These are phyloP conservation scores for Harlomillsia oculata DNA, from an alignment of 1,140 invertebrate species.

Conservation along the genomic window DNA sequence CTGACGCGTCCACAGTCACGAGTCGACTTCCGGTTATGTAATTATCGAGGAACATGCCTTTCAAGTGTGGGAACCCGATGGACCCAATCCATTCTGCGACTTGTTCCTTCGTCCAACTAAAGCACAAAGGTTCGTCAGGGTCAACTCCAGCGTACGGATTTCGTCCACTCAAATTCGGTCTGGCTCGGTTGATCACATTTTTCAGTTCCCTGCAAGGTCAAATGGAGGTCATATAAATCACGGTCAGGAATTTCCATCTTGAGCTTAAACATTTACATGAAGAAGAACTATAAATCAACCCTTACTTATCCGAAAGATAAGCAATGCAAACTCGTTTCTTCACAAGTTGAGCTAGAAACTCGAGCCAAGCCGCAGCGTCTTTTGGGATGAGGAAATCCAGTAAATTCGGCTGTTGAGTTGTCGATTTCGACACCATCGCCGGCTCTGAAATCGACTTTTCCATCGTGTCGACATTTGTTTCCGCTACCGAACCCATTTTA, in stretches of 20 bases:
- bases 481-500: no score
- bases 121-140: constrained; percentile 22
- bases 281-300: neutral
- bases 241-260: neutral
- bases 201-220: constrained; percentile 17
- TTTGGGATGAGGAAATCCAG: constrained; percentile 19
- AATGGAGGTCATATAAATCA: neutral
- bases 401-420: no score
- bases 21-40: constrained; percentile 22
- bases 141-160: neutral
- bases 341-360: constrained; percentile 16
- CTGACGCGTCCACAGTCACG: constrained; percentile 18
- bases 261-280: neutral
- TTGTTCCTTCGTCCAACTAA: constrained; percentile 20
- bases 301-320: constrained; percentile 21
- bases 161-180: constrained; percentile 1
- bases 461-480: no score
- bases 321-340: constrained; percentile 10
- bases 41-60: constrained; percentile 24
- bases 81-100: constrained; percentile 23
- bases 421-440: no score
- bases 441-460: no score
- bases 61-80: constrained; percentile 19
- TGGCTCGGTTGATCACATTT: constrained; percentile 19
- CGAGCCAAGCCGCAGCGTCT: constrained; percentile 25